Evolutionary conservation across 2,113 vertebrate species (phyloP).

Genomic region (Seriola aureovittata): DNA sequence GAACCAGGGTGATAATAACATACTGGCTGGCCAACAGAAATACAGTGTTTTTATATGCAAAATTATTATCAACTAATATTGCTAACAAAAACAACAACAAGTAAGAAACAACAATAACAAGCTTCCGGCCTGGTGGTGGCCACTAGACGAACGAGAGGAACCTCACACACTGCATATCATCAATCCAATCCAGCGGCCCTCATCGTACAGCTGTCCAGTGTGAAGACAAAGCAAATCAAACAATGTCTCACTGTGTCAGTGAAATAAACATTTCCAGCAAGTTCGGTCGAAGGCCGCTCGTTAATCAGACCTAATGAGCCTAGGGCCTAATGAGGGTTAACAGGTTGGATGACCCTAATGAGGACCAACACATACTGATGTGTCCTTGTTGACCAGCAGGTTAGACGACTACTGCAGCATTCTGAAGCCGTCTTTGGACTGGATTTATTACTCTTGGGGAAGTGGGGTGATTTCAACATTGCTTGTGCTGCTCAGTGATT

Average conservation of each 20-base stretch:
- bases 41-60: too few species aligned
- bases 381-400: slow-evolving; percentile 17
- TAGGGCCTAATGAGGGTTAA: slow-evolving; percentile 61
- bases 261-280: neutral
- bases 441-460: neutral
- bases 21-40: too few species aligned
- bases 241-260: neutral
- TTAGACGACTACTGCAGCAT: neutral
- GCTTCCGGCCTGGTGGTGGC: too few species aligned
- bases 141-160: neutral
- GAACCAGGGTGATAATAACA: too few species aligned
- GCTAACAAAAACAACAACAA: too few species aligned
- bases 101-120: too few species aligned
- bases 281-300: neutral
- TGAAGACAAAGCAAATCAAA: neutral
- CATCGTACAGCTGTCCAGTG: neutral
- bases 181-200: neutral
- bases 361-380: slow-evolving; percentile 65
- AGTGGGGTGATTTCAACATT: neutral
- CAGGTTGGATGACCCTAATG: slow-evolving; percentile 60
- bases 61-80: too few species aligned
- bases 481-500: neutral
- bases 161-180: neutral
- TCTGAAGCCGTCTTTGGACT: neutral
- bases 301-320: slow-evolving; percentile 57